Base-by-base conservation (phyloP, 2,888 invertebrate species). In the Epistrophe eligans region DNA sequence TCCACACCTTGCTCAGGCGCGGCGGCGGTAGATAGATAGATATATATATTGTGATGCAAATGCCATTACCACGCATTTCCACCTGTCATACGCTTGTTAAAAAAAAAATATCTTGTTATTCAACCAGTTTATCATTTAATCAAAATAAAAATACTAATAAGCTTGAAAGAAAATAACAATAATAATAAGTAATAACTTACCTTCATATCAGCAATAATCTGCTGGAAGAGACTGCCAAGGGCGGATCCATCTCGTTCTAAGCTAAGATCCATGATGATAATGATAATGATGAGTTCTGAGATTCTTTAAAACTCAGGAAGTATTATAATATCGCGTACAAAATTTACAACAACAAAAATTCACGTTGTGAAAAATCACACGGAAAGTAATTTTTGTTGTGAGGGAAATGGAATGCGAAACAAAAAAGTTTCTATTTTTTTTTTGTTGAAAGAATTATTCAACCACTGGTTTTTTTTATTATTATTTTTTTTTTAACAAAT, bases 141-240 rank as follows among this genome's bases (percentile, higher is more conserved):
- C 45, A 24, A 24, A 24, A 24, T 24, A 24, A 55, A 62, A 60
- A 48, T 10, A 13, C 57, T 50, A 67, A 67, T 8, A 67, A 67
- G 17, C 67, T 35, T 17, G n/a, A 67, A 17, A 67, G 13, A 35
- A 50, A 40, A 8, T 48, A 9, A 48, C 17, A 62, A 66, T 4
- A 66, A 28, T 28, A 32, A 50, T 11, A 35, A n/a, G n/a, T n/a
- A n/a, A 50, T n/a, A 60, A 93, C 95, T 94, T 95, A 98, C 99
- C 97, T 99, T 99, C 97, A 99, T 97, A 93, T 99, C 99, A 91
- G 96, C 96, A 91, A 99, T 96, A 90, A 99, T 98, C 93, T 98
- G 97, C 93, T 98, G 98, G 93, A 99, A 99, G 90, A 99, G 95
- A 92, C 97, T 97, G 93, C 98, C 98, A 91, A 98, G 94, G 90